Base-by-base conservation (phyloP, 2,113 vertebrate genomes). In the Gorsachius goisagi region DNA sequence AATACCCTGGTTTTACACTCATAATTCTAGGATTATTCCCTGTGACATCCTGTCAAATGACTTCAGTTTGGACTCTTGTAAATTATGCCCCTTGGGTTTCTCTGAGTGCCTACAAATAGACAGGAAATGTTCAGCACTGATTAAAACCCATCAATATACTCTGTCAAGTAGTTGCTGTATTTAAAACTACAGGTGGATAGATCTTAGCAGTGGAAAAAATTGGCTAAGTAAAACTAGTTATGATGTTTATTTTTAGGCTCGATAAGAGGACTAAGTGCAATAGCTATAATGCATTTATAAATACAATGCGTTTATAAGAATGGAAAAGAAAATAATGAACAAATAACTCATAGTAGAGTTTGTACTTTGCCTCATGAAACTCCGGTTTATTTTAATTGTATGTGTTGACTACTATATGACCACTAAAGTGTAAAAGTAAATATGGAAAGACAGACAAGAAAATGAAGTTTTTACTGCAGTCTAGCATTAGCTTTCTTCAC, bases 21-120 rank as follows among this genome's bases (percentile, higher is more conserved):
- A 75, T 93, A 92, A 90, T 92, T 96, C 86, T 90, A 72, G 73
- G 80, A 92, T 95, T 96, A 92, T 95, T 97, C 77, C 74, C 77
- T 78, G 64, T 94, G 95, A 94, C 86, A 86, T 95, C 73, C 45
- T 96, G 94, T 94, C 95, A 93, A 89, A 92, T 77, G 76, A 52
- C 90, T 91, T 94, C 95, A 90, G 88, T 72, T 94, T 92, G 88
- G 90, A 32, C 90, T 96, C 64, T 55, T 71, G 86, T 95, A 95
- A 93, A 94, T 95, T 86, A 92, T 95, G 90, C 76, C 95, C 89
- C 92, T 94, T 94, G 89, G 89, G 88, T 92, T 94, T 85, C 83
- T 90, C 69, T 18, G 37, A 94, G 89, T 89, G 89, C 58, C 91
- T 93, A 68, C 86, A 75, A 94, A 93, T 44, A 95, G 92, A 71